Conservation (phyloP, 2,797 vertebrate genomes). For the Prionace glauca region DNA sequence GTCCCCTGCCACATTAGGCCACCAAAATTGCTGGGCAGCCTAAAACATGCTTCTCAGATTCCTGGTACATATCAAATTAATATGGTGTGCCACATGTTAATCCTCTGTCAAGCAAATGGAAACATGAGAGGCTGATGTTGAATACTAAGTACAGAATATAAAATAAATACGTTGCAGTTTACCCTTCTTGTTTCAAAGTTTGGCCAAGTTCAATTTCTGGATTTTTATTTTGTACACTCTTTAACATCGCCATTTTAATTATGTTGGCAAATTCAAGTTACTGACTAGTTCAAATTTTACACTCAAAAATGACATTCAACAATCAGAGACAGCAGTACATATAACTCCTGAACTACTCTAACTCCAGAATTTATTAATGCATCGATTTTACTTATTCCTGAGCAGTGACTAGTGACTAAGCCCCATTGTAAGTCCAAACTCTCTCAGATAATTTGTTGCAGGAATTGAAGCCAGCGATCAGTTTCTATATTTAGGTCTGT, state of each 20-base stretch:
- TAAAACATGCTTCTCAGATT: neutral
- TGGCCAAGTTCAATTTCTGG: neutral
- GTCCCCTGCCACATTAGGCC: neutral
- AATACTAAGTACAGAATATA: neutral
- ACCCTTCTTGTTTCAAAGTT: neutral
- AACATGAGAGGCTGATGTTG: neutral
- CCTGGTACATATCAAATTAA: neutral
- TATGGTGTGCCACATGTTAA: neutral
- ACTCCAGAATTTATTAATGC: neutral
- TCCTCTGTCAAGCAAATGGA: neutral
- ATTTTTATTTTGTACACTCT: neutral
- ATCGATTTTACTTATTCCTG: neutral
- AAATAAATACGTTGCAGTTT: neutral
- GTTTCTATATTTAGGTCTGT: constrained; percentile 11
- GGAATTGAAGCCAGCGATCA: neutral
- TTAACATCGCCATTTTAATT: neutral
- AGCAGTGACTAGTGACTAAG: neutral
- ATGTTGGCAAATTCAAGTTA: neutral
- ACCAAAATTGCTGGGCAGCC: neutral
- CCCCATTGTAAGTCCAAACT: constrained; percentile 1
- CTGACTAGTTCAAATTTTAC: neutral
- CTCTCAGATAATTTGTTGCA: constrained; percentile 29
- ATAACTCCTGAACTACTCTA: neutral
- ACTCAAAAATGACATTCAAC: neutral
- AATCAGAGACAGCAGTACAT: neutral